phyloP scores from a whole-genome alignment of 2,113 vertebrate species.

The Atrichornis clamosus region DNA sequence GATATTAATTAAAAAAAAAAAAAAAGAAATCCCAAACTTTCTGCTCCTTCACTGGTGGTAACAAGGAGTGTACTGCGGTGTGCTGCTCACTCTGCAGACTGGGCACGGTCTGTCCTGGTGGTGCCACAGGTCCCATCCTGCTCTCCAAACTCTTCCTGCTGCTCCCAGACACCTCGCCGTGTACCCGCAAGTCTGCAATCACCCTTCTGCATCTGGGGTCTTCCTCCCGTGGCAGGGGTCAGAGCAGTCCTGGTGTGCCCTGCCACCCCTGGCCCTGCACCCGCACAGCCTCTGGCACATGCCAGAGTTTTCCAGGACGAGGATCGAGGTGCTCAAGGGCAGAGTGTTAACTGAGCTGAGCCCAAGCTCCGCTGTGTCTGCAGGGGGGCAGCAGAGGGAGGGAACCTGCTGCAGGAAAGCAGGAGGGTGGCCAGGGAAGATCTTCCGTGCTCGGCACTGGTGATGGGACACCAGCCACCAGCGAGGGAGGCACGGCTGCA shows the following conservation, averaged over 20 bases:
- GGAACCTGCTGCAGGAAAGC: not conserved
- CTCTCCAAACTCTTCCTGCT: not conserved
- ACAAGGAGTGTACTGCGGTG: not conserved
- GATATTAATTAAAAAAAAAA: not conserved
- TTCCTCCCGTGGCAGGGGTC: not conserved
- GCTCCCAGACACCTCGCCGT: not conserved
- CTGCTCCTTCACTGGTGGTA: not conserved
- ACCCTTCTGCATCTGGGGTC: not conserved
- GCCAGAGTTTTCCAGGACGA: not conserved
- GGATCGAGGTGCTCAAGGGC: not conserved
- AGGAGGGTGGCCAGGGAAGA: not conserved
- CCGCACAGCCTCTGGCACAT: not conserved
- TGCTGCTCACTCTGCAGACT: not conserved
- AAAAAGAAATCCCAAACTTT: not conserved
- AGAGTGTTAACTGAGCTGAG: not conserved
- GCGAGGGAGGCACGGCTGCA: not conserved
- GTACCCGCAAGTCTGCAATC: rapidly evolving
- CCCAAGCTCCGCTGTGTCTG: not conserved
- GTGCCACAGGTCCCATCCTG: not conserved
- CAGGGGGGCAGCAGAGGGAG: not conserved
- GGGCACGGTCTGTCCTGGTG: not conserved
- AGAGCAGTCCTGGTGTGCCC: not conserved
- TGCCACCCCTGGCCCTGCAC: not conserved
- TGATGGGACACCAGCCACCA: rapidly evolving
- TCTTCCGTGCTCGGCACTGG: not conserved